Percentiles rank a stretch among this genome's conserved stretches.
Conservation (phyloP, 2,797 vertebrate species). For the Chaetophractus vellerosus region DNA sequence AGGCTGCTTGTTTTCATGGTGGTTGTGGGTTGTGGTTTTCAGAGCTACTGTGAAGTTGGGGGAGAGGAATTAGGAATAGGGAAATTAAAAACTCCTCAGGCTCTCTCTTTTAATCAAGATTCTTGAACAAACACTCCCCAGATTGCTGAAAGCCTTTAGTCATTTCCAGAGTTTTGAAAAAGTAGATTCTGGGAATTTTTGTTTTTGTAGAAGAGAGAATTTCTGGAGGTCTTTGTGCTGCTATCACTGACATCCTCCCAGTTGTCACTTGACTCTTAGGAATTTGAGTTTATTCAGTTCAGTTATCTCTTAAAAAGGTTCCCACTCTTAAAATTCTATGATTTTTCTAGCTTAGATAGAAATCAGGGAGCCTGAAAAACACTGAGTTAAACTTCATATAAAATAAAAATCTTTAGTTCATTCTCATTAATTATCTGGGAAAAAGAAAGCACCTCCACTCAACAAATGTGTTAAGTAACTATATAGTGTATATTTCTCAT, state of each 20-base stretch:
- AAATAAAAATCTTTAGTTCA: background rate
- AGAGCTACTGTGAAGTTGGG: background rate
- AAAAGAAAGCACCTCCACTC: background rate
- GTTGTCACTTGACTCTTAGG: background rate
- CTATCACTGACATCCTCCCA: background rate
- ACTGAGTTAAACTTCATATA: constrained; percentile 25
- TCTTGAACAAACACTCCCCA: background rate
- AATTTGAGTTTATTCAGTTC: background rate
- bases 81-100: background rate
- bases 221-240: constrained; percentile 24
- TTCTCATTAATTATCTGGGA: constrained; percentile 6
- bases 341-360: background rate
- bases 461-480: background rate
- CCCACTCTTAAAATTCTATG: background rate
- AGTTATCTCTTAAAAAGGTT: background rate
- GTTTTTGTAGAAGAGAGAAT: constrained; percentile 8
- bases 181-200: constrained; percentile 30
- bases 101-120: background rate
- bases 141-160: background rate
- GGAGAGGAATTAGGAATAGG: background rate
- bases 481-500: constrained; percentile 6
- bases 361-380: background rate
- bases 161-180: constrained; percentile 26
- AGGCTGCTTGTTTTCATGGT: background rate
- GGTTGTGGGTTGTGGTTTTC: background rate